Evolutionary conservation across 2,888 invertebrate species (phyloP).

Genomic region (Miltochrista miniata): DNA sequence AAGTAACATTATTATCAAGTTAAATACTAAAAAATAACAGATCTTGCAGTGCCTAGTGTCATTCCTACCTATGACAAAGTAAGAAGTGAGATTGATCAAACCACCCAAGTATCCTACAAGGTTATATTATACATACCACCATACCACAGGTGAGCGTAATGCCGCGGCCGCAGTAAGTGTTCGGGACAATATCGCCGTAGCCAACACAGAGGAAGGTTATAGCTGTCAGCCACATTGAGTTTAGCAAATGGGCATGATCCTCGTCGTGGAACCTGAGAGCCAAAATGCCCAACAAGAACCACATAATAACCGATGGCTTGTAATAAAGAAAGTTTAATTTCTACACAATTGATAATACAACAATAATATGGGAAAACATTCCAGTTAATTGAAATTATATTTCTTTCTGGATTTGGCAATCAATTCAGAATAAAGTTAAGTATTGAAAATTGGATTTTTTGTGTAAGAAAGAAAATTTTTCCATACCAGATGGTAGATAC

Average conservation of each 20-base stretch:
- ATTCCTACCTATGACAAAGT: slow-evolving; percentile 39
- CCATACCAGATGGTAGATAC: slow-evolving; percentile 74
- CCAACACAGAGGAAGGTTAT: slow-evolving; percentile 99
- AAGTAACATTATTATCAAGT: slow-evolving; percentile 23
- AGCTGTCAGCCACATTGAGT: slow-evolving; percentile 99
- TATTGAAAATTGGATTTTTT: slow-evolving; percentile 37
- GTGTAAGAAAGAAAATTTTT: slow-evolving; percentile 54
- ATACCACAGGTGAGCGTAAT: slow-evolving; percentile 99
- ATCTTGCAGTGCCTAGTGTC: slow-evolving; percentile 63
- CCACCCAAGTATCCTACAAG: slow-evolving; percentile 67
- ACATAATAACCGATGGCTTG: slow-evolving; percentile 70
- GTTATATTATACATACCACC: slow-evolving; percentile 92
- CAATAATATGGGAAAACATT: slow-evolving; percentile 14
- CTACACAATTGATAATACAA: slow-evolving; percentile 26
- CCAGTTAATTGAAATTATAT: slow-evolving; percentile 17
- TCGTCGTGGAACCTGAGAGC: slow-evolving; percentile 97
- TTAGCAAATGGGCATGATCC: slow-evolving; percentile 98
- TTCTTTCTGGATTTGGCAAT: slow-evolving; percentile 9
- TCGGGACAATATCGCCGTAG: slow-evolving; percentile 99
- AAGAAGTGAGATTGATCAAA: slow-evolving; percentile 44
- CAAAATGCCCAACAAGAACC: slow-evolving; percentile 82
- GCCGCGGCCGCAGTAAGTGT: slow-evolving; percentile 99
- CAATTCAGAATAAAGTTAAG: slow-evolving; percentile 16
- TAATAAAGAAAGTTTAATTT: slow-evolving; percentile 37
- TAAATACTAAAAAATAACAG: slow-evolving; percentile 10